Evolutionary conservation across 2,797 vertebrate genomes (phyloP).

Genomic region (Chloroceryle amazona): DNA sequence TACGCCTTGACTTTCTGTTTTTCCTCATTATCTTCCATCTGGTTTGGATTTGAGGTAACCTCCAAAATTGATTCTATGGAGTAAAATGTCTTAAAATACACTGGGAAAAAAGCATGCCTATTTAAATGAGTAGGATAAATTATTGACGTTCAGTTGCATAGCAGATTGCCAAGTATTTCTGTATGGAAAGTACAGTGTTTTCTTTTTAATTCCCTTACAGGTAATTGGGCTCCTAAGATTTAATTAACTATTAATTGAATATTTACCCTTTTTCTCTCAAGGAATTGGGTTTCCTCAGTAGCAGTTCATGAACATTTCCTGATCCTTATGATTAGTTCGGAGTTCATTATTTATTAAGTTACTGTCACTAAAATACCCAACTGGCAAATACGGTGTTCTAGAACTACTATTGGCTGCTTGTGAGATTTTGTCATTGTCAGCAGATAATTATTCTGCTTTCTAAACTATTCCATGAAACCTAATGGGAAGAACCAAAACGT

Average conservation of each 20-base stretch:
- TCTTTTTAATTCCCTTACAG: constrained; percentile 15
- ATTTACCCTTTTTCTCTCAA: constrained; percentile 24
- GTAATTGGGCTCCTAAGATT: constrained; percentile 23
- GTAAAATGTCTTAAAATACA: constrained; percentile 24
- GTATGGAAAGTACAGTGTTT: neutral
- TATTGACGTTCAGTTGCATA: constrained; percentile 14
- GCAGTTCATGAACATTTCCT: constrained; percentile 14
- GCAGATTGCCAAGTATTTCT: constrained; percentile 10
- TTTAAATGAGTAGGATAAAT: constrained; percentile 32
- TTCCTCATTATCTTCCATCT: constrained; percentile 61
- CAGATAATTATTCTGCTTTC: neutral
- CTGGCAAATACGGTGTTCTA: neutral
- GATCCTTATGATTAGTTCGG: constrained; percentile 12
- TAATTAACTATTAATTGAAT: constrained; percentile 53
- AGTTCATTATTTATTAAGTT: constrained; percentile 15
- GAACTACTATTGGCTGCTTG: neutral
- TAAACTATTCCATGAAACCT: neutral
- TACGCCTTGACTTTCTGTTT: constrained; percentile 25
- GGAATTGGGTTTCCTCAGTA: neutral
- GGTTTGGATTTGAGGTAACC: constrained; percentile 37
- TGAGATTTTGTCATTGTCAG: neutral
- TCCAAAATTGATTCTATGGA: constrained; percentile 16
- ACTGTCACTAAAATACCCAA: neutral
- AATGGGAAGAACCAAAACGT: neutral
- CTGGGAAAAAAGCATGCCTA: neutral